Percentiles rank a stretch among this genome's conserved stretches.
These are phyloP conservation scores for Avahi laniger DNA, from an alignment of 2,797 vertebrate species.

Conservation along the genomic window DNA sequence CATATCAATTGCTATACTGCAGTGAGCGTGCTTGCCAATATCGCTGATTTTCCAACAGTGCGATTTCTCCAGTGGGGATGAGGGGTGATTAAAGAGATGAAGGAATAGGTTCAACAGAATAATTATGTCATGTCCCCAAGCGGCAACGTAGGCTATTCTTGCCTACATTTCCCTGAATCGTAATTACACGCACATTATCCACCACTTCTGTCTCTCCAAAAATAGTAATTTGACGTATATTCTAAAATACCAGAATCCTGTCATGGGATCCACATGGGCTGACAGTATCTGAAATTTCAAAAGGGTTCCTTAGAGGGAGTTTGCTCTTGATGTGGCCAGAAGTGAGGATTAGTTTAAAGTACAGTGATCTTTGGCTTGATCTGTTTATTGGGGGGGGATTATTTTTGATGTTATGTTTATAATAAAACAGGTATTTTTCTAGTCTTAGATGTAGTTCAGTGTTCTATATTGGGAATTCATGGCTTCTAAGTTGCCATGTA, in stretches of 20 bases:
- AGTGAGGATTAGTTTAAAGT: neutral
- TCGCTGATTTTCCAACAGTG: neutral
- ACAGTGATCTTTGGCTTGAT: neutral
- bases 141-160: neutral
- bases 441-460: neutral
- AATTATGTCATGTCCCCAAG: neutral
- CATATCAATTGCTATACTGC: neutral
- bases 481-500: neutral
- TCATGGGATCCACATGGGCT: neutral
- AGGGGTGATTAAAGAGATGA: neutral
- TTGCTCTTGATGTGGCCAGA: neutral
- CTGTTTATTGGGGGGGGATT: neutral
- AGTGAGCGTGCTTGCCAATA: neutral
- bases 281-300: neutral
- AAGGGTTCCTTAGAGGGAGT: neutral
- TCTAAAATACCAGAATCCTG: neutral
- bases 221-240: neutral
- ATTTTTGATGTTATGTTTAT: neutral
- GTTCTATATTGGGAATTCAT: neutral
- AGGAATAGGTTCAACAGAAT: neutral
- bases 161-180: neutral
- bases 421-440: neutral
- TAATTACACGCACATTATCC: neutral
- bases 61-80: neutral
- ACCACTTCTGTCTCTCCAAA: neutral